phyloP scores from a whole-genome alignment of 2,888 invertebrate species.

The Pimpla rufipes region DNA sequence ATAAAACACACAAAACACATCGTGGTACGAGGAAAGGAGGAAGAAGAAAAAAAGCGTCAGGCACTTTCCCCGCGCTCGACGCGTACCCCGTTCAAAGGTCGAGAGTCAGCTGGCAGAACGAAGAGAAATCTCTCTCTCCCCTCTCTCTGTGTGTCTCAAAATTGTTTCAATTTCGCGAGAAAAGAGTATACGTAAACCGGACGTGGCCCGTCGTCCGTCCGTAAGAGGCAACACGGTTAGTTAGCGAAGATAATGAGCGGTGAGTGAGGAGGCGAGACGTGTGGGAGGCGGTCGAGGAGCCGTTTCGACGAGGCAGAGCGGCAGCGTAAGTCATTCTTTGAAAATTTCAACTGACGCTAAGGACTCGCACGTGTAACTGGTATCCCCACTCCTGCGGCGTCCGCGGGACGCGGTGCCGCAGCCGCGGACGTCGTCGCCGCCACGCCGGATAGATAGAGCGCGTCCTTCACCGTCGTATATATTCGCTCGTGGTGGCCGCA shows the following conservation, averaged over 20 bases:
- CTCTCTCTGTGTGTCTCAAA: too few relatives aligned
- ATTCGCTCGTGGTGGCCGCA: conserved; percentile 20
- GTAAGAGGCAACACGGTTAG: too few relatives aligned
- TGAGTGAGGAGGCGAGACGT: background rate
- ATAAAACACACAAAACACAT: background rate
- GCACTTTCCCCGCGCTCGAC: too few relatives aligned
- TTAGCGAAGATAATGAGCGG: too few relatives aligned
- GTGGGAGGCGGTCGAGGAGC: background rate
- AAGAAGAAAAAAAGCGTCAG: background rate
- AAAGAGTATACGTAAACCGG: too few relatives aligned
- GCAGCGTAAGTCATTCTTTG: conserved; percentile 19
- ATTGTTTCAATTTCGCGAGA: too few relatives aligned
- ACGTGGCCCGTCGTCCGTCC: too few relatives aligned
- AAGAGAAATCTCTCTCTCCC: too few relatives aligned
- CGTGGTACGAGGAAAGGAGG: background rate
- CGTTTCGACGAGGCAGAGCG: background rate
- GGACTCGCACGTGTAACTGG: conserved; percentile 62
- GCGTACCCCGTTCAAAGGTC: too few relatives aligned
- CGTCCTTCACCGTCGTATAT: conserved; percentile 54
- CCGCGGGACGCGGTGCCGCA: background rate
- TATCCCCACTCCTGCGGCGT: conserved; percentile 7
- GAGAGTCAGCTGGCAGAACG: too few relatives aligned
- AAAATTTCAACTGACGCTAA: conserved; percentile 39
- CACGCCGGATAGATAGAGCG: conserved; percentile 9
- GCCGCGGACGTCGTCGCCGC: conserved; percentile 7